Evolutionary conservation across 2,113 vertebrate genomes (phyloP), one percentile per base, ranked within the genome.

Genomic region (Cettia cetti): DNA sequence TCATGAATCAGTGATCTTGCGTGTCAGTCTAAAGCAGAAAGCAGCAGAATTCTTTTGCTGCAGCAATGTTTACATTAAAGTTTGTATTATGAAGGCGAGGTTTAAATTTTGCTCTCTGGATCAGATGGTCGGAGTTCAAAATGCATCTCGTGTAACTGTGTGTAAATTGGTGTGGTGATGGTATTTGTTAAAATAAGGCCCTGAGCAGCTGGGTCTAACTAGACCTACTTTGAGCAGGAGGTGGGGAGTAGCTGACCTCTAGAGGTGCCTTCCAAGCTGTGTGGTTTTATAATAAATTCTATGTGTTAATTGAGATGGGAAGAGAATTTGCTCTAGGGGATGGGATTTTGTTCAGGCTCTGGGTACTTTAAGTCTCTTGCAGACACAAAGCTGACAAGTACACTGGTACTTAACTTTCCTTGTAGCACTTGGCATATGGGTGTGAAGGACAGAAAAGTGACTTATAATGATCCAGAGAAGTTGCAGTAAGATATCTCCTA

Each of bases 81-180:
- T 39, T 86, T 96, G 33, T 66, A 13, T 82, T 68, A 17, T 45
- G 37, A 61, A 78, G 53, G 42, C 3, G 2, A 30, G 35, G 39
- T 89, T 96, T 95, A 82, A 96, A 53, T 90, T 94, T 79, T 86
- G 35, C 40, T 86, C 66, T 93, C 81, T 94, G 37, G 70, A 80
- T 88, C 13, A 21, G 71, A n/a, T 66, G n/a, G 87, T 65, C 74
- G 47, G 63, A 83, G 71, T 83, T 86, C 31, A 69, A 77, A 90
- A 69, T 33, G 6, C 21, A 15, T 33, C 9, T 80, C 2, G 1
- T 65, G 30, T 72, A 47, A 74, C 45, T 66, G 14, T 63, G 39
- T 80, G 30, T 35, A 56, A 86, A 71, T 75, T 69, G 74, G 13
- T 0, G 4, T 27, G 21, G 20, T 80, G 70, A 70, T 88, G 27